Conservation (phyloP, 2,888 invertebrate species). For the Lysandra coridon region DNA sequence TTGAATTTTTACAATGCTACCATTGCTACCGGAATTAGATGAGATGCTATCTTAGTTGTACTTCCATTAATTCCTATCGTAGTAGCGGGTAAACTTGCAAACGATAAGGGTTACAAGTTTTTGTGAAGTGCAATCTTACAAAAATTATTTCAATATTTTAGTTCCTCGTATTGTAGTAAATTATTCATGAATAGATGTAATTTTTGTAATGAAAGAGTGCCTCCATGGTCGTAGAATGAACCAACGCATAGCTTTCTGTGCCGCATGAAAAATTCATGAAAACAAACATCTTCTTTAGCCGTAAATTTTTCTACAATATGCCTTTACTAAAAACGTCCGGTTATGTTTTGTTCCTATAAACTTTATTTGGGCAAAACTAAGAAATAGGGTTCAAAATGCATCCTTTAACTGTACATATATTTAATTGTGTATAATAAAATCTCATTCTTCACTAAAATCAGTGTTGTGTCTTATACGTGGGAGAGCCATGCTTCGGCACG, state of each 20-base stretch:
- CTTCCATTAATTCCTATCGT: background rate
- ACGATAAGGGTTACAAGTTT: too few relatives aligned
- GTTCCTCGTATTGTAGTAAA: background rate
- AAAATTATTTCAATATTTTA: too few relatives aligned
- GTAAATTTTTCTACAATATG: conserved; percentile 30
- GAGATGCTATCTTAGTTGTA: conserved; percentile 4
- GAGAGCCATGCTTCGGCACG: too few relatives aligned
- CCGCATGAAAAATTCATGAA: conserved; percentile 47
- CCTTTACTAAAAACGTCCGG: background rate
- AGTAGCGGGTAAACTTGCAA: too few relatives aligned
- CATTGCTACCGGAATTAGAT: background rate
- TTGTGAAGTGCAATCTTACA: too few relatives aligned
- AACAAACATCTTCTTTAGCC: conserved; percentile 38
- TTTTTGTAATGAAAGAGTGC: conserved; percentile 20
- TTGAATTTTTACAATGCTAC: conserved; percentile 16
- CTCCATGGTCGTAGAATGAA: conserved; percentile 37
- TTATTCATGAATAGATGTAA: background rate
- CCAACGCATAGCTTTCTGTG: conserved; percentile 44
- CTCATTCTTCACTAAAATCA: too few relatives aligned
- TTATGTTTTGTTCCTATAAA: background rate
- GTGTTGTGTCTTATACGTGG: too few relatives aligned
- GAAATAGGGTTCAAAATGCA: background rate
- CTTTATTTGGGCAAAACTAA: background rate
- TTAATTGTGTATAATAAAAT: too few relatives aligned
- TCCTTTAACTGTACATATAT: too few relatives aligned